Percentiles rank a stretch among this genome's conserved stretches.
These are phyloP conservation scores for Taenioides sp. DNA, from an alignment of 2,797 vertebrate genomes.

Conservation along the genomic window DNA sequence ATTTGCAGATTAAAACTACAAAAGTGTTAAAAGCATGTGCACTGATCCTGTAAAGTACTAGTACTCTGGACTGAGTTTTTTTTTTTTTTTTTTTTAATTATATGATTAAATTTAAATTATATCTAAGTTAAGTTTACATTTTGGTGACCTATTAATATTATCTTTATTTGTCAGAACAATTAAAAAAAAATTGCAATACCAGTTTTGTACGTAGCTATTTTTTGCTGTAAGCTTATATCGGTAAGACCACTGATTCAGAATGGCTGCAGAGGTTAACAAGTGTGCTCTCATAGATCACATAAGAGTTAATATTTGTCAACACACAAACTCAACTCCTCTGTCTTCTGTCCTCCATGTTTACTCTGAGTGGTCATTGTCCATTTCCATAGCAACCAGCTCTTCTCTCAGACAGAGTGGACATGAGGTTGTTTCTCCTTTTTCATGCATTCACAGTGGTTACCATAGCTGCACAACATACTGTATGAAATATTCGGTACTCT, in stretches of 20 bases:
- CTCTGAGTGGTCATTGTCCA: conserved; percentile 67
- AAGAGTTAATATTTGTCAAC: conserved; percentile 55
- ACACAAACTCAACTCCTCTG: conserved; percentile 44
- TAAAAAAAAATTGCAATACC: not conserved
- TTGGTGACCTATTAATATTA: not conserved
- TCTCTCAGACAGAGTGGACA: conserved; percentile 59
- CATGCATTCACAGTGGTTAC: not conserved
- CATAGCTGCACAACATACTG: not conserved
- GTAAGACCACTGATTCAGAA: not conserved
- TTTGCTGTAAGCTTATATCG: not conserved
- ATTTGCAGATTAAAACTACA: no score
- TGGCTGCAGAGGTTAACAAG: conserved; percentile 44
- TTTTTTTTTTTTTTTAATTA: no score
- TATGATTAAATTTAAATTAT: not conserved
- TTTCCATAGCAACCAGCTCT: conserved; percentile 77
- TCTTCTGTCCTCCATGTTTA: conserved; percentile 68
- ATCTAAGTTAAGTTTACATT: not conserved
- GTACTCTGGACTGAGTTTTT: no score
- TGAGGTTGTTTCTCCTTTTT: conserved; percentile 30
- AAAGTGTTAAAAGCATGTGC: no score
- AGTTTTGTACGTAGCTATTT: not conserved
- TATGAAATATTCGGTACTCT: not conserved
- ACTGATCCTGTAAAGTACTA: no score
- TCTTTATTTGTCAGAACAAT: not conserved
- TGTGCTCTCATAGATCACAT: conserved; percentile 23